Evolutionary conservation across 2,113 vertebrate genomes (phyloP).

Genomic region (Progne subis): DNA sequence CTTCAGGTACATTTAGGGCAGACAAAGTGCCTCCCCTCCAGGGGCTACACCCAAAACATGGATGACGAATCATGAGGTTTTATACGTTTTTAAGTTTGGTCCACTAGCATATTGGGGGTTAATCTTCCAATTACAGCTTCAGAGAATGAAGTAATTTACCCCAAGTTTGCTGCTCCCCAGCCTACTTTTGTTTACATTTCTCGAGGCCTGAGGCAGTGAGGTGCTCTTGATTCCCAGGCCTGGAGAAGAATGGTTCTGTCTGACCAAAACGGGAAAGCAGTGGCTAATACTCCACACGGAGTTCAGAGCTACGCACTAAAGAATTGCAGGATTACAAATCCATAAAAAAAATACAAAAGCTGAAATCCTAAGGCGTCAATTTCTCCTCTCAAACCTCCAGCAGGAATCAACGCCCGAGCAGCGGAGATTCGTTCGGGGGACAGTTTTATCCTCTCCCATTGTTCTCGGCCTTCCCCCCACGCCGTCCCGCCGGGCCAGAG

Average conservation of each 20-base stretch:
- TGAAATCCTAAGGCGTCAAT: neutral
- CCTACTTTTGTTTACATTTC: neutral
- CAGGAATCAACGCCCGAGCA: neutral
- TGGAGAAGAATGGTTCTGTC: neutral
- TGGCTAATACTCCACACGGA: rapidly evolving
- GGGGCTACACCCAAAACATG: too few species aligned
- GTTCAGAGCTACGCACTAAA: neutral
- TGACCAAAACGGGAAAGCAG: neutral
- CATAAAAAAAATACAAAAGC: neutral
- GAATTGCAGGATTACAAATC: neutral
- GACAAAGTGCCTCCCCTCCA: rapidly evolving
- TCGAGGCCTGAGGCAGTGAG: rapidly evolving
- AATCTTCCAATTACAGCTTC: neutral
- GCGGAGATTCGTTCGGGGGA: neutral
- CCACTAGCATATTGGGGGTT: neutral
- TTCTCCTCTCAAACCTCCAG: neutral
- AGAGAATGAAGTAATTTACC: neutral
- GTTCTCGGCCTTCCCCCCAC: neutral
- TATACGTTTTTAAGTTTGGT: neutral
- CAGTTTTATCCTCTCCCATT: neutral
- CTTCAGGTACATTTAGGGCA: neutral
- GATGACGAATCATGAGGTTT: rapidly evolving
- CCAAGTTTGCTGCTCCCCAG: neutral
- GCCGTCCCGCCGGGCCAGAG: rapidly evolving
- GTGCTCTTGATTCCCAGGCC: neutral